Evolutionary conservation across 1,140 invertebrate species (phyloP).

Genomic region (Monomorium pharaonis): DNA sequence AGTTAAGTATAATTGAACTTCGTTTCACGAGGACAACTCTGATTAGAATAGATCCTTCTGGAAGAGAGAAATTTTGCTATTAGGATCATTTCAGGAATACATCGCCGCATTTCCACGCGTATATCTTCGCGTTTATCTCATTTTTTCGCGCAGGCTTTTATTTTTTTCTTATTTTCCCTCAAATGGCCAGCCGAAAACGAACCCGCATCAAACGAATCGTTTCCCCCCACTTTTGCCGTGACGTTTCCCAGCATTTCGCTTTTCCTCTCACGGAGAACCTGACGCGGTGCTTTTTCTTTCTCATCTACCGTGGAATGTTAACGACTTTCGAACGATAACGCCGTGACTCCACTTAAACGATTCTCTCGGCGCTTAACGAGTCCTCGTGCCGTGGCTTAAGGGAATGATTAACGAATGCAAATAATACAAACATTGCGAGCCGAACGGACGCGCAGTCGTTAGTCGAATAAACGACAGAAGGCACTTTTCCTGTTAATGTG

Average conservation of each 20-base stretch:
- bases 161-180: slow-evolving; percentile 15
- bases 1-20: not conserved
- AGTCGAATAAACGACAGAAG: slow-evolving; percentile 41
- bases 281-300: not conserved
- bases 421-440: slow-evolving; percentile 52
- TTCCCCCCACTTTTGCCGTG: not conserved
- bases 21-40: not conserved
- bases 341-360: slow-evolving; percentile 51
- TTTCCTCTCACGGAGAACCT: not conserved
- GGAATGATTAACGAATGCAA: slow-evolving; percentile 51
- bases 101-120: not conserved
- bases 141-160: not conserved
- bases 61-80: not conserved
- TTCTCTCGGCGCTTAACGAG: slow-evolving; percentile 56
- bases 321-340: slow-evolving; percentile 64
- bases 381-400: slow-evolving; percentile 47
- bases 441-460: slow-evolving; percentile 20
- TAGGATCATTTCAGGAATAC: not conserved
- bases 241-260: not conserved
- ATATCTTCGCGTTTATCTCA: not conserved
- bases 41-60: not conserved
- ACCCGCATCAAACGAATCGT: slow-evolving; percentile 14
- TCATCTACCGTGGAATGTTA: slow-evolving; percentile 54
- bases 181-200: slow-evolving; percentile 32
- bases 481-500: slow-evolving; percentile 26